Base-by-base conservation (phyloP, 2,113 vertebrate genomes). In the Ranitomeya variabilis region DNA sequence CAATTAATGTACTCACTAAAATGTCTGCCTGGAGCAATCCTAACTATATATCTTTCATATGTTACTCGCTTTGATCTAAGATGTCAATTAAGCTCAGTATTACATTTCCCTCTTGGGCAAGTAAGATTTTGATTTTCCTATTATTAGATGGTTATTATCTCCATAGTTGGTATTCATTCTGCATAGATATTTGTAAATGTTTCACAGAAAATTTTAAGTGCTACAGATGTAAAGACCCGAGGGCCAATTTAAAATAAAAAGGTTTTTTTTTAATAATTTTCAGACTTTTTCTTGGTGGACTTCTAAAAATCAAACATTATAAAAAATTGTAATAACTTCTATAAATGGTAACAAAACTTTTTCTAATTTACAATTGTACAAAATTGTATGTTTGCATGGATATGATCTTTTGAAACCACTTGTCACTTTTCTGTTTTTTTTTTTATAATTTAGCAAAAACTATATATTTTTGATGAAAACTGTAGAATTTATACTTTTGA, bases 151-250 rank as follows among this genome's bases (percentile, higher is more conserved):
- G 57, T 81, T 84, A 84, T 78, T 84, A 83, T 66, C 45, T 84
- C 71, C 52, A 78, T 77, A 67, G 37, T 57, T 59, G 67, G n/a
- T 57, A 88, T 88, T 77, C n/a, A 77, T 88, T 77, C 83, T 88
- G 71, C 59, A 51, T 83, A 51, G 62, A 78, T 89, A 81, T 89
- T 89, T 78, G 87, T 89, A 84, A 89, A 77, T 77, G 71, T 89
- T 89, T 84, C 60, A 89, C 66, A 77, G 59, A 84, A 89, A 62
- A 66, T 64, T 71, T n/a, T 83, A 78, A 89, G 77, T 82, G 71
- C n/a, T 89, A 51, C 21, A 84, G 71, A 77, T 52, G 23, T 84
- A 66, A 51, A 69, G 51, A 76, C 76, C 21, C 62, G 80, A 59
- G 15, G 57, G 86, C 45, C 55, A 64, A 62, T 77, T 77, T 60